Evolutionary conservation across 2,888 invertebrate genomes (phyloP), one percentile per base, ranked within the genome.

Genomic region (Conus canariensis): DNA sequence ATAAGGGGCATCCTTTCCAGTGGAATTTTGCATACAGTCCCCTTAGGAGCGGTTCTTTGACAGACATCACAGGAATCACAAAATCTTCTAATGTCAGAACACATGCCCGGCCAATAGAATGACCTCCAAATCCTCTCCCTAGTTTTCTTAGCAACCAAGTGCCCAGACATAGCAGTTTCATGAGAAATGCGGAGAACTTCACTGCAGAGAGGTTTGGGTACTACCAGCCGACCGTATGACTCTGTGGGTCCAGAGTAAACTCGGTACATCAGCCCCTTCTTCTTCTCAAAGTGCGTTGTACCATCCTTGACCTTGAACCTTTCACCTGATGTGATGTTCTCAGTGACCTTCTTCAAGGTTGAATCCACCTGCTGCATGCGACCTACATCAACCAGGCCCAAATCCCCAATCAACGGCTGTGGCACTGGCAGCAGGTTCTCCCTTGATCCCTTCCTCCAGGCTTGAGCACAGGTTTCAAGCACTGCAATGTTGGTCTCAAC

Each of bases 131-230:
- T 22, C 16, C 25, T 80, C 12, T 80, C 30, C 80, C 25, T 16
- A 22, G 70, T 70, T 22, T 70, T 70, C 70, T 70, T 70, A 8
- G 70, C 70, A 22, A 1, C 70, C 80, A 45, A 25, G 16, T 80
- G 80, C 25, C 80, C 80, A 10, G 45, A 7, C 30, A 25, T 80
- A 2, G 30, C 80, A 45, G 80, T 25, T 0, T 80, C 80, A 45
- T 80, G 80, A 22, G 80, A 10, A 88, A 67, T 87, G 59, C n/a
- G 74, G 70, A 56, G 88, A 87, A 25, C n/a, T 67, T 12, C 70
- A 22, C 7, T 22, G 14, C 70, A 4, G 0, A 70, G 70, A 22
- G 70, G 70, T 22, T 70, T 70, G 70, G 70, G 70, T 1, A 70
- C n/a, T 8, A 70, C 70, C 16, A 70, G 70, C 70, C 14, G 70